A percentile compares a stretch with the other conserved stretches of the same genome.
Evolutionary conservation across 2,888 invertebrate species (phyloP).

Genomic region (Campoplex capitator): DNA sequence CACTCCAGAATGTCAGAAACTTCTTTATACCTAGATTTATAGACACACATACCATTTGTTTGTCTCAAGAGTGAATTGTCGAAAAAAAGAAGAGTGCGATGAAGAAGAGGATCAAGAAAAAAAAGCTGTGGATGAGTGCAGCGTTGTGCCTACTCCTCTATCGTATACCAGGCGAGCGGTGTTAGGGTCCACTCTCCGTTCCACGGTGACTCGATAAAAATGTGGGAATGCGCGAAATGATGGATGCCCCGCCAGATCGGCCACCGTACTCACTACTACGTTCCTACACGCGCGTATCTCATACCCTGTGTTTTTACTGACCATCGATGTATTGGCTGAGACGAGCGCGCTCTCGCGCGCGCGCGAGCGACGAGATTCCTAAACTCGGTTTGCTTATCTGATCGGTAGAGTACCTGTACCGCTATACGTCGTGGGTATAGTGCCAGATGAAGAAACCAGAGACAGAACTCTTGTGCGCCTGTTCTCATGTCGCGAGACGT

Average conservation of each 20-base stretch:
- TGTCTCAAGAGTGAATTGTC: neutral
- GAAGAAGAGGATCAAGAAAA: conserved; percentile 24
- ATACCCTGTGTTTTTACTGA: conserved; percentile 1
- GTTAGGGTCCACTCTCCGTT: conserved; percentile 35
- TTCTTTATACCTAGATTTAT: neutral
- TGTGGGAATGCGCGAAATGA: conserved; percentile 76
- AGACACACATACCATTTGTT: conserved; percentile 5
- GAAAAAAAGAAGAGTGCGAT: conserved; percentile 30
- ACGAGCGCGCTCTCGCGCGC: conserved; percentile 53
- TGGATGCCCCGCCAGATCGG: conserved; percentile 74
- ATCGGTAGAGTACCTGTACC: conserved; percentile 71
- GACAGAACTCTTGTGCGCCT: conserved; percentile 15
- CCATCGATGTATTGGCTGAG: conserved; percentile 32
- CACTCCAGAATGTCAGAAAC: conserved; percentile 1
- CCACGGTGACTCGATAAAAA: conserved; percentile 68
- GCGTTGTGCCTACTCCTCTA: neutral
- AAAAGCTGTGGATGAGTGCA: conserved; percentile 22
- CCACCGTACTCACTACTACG: conserved; percentile 59
- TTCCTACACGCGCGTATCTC: conserved; percentile 6
- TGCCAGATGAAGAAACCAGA: conserved; percentile 45
- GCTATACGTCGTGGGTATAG: conserved; percentile 25
- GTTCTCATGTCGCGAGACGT: conserved; percentile 23
- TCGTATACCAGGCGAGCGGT: conserved; percentile 9
- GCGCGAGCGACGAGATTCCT: conserved; percentile 72
- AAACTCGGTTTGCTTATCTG: conserved; percentile 74